Evolutionary conservation across 2,797 vertebrate species (phyloP), one percentile per base, ranked within the genome.

Genomic region (Chanos chanos): DNA sequence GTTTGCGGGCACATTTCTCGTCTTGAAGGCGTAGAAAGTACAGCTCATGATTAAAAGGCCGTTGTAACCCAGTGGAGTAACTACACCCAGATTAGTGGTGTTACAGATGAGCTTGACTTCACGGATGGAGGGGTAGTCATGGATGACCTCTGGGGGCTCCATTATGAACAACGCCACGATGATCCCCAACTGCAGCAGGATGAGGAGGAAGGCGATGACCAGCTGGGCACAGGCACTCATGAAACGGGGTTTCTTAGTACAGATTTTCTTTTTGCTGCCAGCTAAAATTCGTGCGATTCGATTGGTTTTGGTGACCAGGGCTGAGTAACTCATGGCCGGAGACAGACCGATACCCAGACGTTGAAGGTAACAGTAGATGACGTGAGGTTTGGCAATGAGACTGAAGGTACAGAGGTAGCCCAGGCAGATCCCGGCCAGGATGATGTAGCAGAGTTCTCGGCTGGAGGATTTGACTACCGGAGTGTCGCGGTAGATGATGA

Each of bases 1-100:
- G 81, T 99, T 99, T 48, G 96, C 95, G 0, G 96, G 95, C 19
- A 99, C 95, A 1, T 99, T 99, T 78, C 95, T 92, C 15, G 96
- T 98, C 91, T 99, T 99, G 83, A 99, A 99, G 15, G 96, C 96
- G 49, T 99, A 99, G 85, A 98, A 99, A 67, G 96, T 99, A 74
- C 96, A 99, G 81, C 96, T 98, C 75, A 99, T 86, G 75, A 99
- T 99, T 65, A 99, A 84, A 66, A 99, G 84, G 28, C 96, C 92
- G 15, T 99, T 99, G 81, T 98, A 99, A 74, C 96, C 95, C 45
- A 99, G 90, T 0, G 96, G 96, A 33, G 96, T 92, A 55, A 99
- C 96, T 12, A 99, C 95, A 0, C 94, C 96, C 24, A 98, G 51
- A 79, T 97, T 99, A 74, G 89, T 98, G 72, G 95, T 99, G 76